Evolutionary conservation across 1,140 invertebrate species (phyloP), one percentile per base, ranked within the genome.

Genomic region (Micrasema longulum): DNA sequence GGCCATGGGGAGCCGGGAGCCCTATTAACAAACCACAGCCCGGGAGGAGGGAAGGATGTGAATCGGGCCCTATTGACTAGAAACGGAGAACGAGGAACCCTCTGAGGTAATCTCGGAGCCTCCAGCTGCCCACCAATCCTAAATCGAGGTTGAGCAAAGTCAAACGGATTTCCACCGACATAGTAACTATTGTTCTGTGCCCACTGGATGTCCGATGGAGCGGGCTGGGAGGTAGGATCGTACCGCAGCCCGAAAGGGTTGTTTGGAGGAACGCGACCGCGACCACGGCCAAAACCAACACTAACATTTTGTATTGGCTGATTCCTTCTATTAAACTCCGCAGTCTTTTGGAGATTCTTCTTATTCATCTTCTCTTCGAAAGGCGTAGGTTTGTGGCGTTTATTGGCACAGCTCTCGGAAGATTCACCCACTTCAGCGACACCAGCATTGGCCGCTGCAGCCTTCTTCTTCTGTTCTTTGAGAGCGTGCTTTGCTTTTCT

Each of bases 401-500:
- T 74, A 7, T 69, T 52, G 7, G 63, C 14, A n/a, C 38, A 14
- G 12, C 18, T 41, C 18, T 31, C 79, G 11, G 82, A 82, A 4
- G 80, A 78, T 36, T 83, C 80, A 0, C 80, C 81, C 64, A 66
- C 75, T 7, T 77, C 75, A 1, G 77, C 70, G 12, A 78, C 77
- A 47, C 74, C 72, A 22, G 73, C 65, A 35, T 78, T 78, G n/a
- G n/a, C n/a, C n/a, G n/a, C n/a, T n/a, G n/a, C n/a, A 48, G 69
- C 67, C 41, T 78, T 77, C 67, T 75, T 78, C 9, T 76, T 77
- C 45, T 78, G 71, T 45, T 83, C 80, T 53, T 85, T 84, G 16
- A 77, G 78, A 1, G 81, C 80, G 53, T 75, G 79, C n/a, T 82
- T 84, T 0, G 83, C 85, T 65, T 78, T 80, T 57, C 87, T 83